Evolutionary conservation across 2,797 vertebrate genomes (phyloP).

Genomic region (Pampus argenteus): DNA sequence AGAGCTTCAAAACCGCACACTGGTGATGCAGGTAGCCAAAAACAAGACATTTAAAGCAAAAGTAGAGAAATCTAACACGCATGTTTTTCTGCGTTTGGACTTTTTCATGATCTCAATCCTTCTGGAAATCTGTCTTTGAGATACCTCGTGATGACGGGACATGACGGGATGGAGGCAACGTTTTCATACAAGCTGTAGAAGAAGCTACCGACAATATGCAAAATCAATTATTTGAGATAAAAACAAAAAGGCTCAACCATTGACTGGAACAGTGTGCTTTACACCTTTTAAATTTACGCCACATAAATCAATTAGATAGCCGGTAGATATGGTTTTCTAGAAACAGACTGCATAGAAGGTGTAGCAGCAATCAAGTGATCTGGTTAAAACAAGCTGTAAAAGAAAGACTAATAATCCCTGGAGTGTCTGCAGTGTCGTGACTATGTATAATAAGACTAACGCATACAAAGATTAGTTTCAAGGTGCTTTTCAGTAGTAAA

Average conservation of each 20-base stretch:
- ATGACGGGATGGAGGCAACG: no score
- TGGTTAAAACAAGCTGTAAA: constrained; percentile 18
- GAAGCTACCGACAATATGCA: neutral
- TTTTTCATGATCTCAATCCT: neutral
- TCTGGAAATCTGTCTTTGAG: neutral
- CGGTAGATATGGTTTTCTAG: neutral
- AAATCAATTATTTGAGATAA: neutral
- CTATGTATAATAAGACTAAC: constrained; percentile 10
- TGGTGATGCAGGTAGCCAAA: constrained; percentile 17
- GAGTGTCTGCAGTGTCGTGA: constrained; percentile 17
- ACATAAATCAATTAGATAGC: neutral
- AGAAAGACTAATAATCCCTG: constrained; percentile 5
- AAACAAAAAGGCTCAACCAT: neutral
- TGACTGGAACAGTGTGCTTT: constrained; percentile 2
- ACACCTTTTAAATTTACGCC: constrained; percentile 18
- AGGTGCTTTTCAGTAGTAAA: neutral
- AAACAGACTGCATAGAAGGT: constrained; percentile 15
- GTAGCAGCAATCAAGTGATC: constrained; percentile 18
- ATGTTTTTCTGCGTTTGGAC: constrained; percentile 1
- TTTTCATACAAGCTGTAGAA: neutral
- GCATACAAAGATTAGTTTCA: neutral
- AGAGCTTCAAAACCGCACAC: constrained; percentile 16
- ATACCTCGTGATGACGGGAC: neutral
- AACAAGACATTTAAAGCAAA: constrained; percentile 4
- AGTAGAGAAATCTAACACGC: neutral